Evolutionary conservation across 2,113 vertebrate species (phyloP).

Genomic region (Perca schrenkii): DNA sequence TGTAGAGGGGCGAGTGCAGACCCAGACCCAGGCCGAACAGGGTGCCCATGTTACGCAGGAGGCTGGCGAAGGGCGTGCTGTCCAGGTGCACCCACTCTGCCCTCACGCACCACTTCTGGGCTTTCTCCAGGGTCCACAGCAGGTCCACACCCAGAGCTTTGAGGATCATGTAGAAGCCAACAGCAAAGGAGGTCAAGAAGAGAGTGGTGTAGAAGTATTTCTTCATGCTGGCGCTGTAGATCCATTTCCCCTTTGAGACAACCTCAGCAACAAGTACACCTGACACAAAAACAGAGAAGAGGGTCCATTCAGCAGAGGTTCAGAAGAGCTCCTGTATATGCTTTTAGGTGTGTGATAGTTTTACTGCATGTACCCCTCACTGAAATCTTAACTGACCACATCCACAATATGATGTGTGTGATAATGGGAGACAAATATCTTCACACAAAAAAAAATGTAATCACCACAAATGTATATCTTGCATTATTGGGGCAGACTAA

Average conservation of each 20-base stretch:
- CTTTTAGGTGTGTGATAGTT: not conserved
- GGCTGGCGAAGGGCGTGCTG: conserved; percentile 94
- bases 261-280: conserved; percentile 91
- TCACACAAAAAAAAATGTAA: not conserved
- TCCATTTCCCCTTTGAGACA: conserved; percentile 84
- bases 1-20: conserved; percentile 90
- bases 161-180: conserved; percentile 93
- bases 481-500: conserved; percentile 60
- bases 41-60: conserved; percentile 94
- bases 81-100: conserved; percentile 95
- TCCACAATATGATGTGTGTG: not conserved
- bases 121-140: conserved; percentile 94
- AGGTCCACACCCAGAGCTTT: conserved; percentile 90
- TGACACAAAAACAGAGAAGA: conserved; percentile 59
- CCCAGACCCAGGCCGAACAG: conserved; percentile 95
- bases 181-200: conserved; percentile 90
- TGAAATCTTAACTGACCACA: not conserved
- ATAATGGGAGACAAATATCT: not conserved
- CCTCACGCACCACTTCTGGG: conserved; percentile 89
- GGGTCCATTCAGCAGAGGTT: not conserved
- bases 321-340: not conserved
- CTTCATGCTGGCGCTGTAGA: conserved; percentile 90
- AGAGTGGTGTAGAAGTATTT: conserved; percentile 88
- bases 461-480: not conserved
- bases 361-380: not conserved